Evolutionary conservation across 2,113 vertebrate species (phyloP).

Genomic region (Solea solea): DNA sequence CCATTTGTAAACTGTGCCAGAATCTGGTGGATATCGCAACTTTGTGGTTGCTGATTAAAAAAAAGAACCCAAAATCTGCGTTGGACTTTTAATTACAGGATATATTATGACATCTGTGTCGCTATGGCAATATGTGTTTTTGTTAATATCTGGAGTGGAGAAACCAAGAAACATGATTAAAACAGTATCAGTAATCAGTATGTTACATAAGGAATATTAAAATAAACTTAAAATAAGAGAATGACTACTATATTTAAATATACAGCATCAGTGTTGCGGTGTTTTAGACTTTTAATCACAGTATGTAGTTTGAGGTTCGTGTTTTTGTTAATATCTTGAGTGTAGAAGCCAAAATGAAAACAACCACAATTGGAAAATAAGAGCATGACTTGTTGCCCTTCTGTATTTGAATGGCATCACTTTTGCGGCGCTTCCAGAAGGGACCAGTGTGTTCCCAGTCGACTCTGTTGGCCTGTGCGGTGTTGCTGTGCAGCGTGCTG

Average conservation of each 20-base stretch:
- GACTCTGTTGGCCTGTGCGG: constrained; percentile 10
- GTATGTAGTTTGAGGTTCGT: no score
- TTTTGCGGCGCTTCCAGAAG: constrained; percentile 24
- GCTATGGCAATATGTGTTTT: neutral
- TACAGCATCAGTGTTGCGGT: no score
- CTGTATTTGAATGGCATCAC: constrained; percentile 15
- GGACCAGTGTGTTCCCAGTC: constrained; percentile 2
- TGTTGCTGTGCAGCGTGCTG: constrained; percentile 31
- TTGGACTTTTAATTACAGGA: constrained; percentile 15
- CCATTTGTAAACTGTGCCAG: constrained; percentile 19
- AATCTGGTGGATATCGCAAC: constrained; percentile 25
- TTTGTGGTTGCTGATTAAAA: constrained; percentile 20
- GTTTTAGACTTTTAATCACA: no score
- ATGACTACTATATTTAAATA: no score
- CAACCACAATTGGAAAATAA: neutral
- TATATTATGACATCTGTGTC: constrained; percentile 16
- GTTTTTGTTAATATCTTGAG: no score
- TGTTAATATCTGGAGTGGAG: neutral
- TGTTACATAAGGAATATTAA: neutral
- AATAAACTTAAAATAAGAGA: neutral
- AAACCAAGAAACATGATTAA: neutral
- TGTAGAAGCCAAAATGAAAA: no score
- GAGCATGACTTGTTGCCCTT: constrained; percentile 3
- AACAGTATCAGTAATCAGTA: neutral
- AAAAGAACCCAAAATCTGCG: constrained; percentile 13